Base-by-base conservation (phyloP, 1,140 invertebrate genomes). In the Caenorhabditis brenneri region DNA sequence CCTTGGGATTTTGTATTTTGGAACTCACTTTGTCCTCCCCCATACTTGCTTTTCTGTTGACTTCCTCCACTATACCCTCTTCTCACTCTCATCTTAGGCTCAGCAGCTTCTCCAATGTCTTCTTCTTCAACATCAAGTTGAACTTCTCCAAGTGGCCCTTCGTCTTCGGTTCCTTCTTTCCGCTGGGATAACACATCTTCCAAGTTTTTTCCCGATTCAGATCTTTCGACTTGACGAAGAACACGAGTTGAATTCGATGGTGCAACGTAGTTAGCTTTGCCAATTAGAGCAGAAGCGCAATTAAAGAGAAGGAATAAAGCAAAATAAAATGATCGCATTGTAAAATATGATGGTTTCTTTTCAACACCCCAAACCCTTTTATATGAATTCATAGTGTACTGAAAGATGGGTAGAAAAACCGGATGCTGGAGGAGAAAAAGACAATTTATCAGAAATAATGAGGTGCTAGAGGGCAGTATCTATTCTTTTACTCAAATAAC, bases 101-200 rank as follows among this genome's bases (percentile, higher is more conserved):
- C 29, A 24, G 65, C 36, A 2, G 36, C 16, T 12, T 74, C 65
- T 31, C 65, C 65, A 42, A 74, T 74, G 42, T 74, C 65, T 74
- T 74, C 65, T 42, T 74, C 65, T 46, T 74, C 65, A 42, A 74
- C 65, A 74, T 74, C 65, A n/a, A 74, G 24, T 24, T 74, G 65
- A 42, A 74, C 65, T 42, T 74, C 65, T 22, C 65, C 65, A 6
- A 74, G 65, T 74, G 65, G 65, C 46, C 65, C 65, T 5, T 42
- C 36, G 24, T 74, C 65, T 42, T 74, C 65, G 6, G n/a, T 12
- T 12, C 22, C n/a, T 42, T 46, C 65, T 46, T 42, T 10, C 10
- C 29, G 12, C n/a, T 22, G 6, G 12, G 19, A n/a, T 9, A 74
- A 15, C 22, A 31, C 36, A 42, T 74, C 65, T 24, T 74, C 36